Percentiles rank a stretch among this genome's conserved stretches.
phyloP scores from a whole-genome alignment of 2,888 invertebrate species.

The Synanthedon formicaeformis region DNA sequence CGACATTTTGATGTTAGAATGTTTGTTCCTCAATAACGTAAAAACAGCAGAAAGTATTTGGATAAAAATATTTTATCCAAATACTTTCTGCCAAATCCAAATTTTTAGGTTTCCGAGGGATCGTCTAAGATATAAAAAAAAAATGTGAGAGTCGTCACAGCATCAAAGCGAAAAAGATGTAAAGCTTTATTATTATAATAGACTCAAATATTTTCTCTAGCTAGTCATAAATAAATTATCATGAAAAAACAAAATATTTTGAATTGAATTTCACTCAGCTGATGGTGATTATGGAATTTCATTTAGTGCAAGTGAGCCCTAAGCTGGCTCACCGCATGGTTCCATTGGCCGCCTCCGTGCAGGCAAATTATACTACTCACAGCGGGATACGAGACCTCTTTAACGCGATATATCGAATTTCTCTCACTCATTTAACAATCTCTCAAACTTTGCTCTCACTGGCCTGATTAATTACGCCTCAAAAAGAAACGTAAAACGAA shows the following conservation, averaged over 20 bases:
- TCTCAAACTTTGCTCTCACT: constrained; percentile 15
- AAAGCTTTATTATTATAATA: no score
- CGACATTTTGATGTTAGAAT: no score
- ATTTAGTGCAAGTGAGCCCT: constrained; percentile 18
- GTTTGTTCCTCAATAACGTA: no score
- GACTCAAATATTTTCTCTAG: no score
- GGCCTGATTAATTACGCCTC: constrained; percentile 4
- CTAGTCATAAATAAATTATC: background rate
- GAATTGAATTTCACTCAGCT: constrained; percentile 4
- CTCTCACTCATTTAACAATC: constrained; percentile 39
- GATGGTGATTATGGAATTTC: constrained; percentile 16
- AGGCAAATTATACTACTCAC: constrained; percentile 50
- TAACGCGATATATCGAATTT: constrained; percentile 45
- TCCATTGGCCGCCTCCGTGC: constrained; percentile 15
- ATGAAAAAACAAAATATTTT: constrained; percentile 4
- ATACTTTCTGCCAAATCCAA: no score
- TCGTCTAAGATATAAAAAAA: no score
- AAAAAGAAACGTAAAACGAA: background rate
- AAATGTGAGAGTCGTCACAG: no score
- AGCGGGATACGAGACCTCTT: constrained; percentile 37
- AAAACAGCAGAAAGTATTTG: no score
- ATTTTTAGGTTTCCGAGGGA: no score
- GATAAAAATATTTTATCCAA: no score
- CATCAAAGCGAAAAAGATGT: no score
- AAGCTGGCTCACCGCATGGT: constrained; percentile 18